Base-by-base conservation (phyloP, 2,113 vertebrate species). In the Eolophus roseicapilla region DNA sequence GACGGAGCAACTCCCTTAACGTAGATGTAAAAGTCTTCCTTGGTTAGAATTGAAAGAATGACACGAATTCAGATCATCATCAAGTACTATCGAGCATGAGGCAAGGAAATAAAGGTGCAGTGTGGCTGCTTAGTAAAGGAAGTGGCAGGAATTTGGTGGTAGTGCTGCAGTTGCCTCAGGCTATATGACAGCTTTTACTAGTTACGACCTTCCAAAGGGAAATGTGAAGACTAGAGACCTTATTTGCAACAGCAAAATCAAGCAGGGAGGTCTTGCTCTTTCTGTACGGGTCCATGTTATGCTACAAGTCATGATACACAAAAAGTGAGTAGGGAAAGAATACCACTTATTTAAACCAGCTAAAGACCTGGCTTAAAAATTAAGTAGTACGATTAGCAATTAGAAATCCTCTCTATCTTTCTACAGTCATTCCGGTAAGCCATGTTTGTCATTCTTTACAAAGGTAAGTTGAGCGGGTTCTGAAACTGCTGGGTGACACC, bases 41-140 rank as follows among this genome's bases (percentile, higher is more conserved):
- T 25, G 74, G 73, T 65, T 46, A 83, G 44, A 62, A 91, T 67
- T 80, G 91, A 86, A 67, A 57, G 57, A 65, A 65, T 0, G 0
- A 18, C 76, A 62, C 16, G 60, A 86, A 88, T 62, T 86, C 16
- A 81, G 73, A 83, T 90, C 62, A 91, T 46, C 63, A 44, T 47
- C 63, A 37, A 88, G 33, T 41, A 24, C 82, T 11, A 69, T 6
- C 0, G 3, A 76, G 67, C 86, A 18, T 0, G 5, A 64, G 49
- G 79, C 70, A 47, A 39, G 47, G 82, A 63, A 63, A 90, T 86
- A 50, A 52, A 82, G 88, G 82, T 5, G 21, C 62, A 68, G 20
- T 3, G 33, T 3, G 2, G 62, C 60, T 68, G 62, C 70, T 82
- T 9, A 46, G 82, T 9, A 77, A 43, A 49, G 50, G 57, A 52